phyloP scores from a whole-genome alignment of 2,888 invertebrate species.

The Metallyticus violacea region DNA sequence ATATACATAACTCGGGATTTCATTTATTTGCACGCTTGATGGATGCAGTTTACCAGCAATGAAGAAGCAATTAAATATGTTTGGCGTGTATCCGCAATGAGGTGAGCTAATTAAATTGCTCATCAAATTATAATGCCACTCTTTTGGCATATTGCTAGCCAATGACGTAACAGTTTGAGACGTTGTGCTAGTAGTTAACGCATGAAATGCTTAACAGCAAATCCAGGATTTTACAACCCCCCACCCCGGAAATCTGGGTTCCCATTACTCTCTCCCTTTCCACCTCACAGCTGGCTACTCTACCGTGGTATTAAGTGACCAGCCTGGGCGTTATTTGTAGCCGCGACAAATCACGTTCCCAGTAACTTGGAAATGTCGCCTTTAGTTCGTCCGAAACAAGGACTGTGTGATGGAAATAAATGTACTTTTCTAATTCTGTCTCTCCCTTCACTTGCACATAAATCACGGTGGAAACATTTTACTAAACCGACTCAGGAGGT shows the following conservation, averaged over 20 bases:
- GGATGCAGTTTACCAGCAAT: no score
- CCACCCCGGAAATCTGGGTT: neutral
- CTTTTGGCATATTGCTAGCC: no score
- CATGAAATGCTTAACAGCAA: neutral
- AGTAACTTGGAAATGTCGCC: no score
- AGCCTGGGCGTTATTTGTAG: neutral
- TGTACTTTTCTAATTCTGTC: neutral
- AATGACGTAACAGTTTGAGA: no score
- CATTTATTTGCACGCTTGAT: no score
- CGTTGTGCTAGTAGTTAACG: no score
- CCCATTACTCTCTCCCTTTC: neutral
- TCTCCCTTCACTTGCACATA: neutral
- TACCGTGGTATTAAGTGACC: neutral
- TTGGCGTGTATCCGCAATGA: no score
- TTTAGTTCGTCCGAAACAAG: neutral
- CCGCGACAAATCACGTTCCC: neutral
- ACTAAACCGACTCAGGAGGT: no score
- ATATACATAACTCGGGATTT: no score
- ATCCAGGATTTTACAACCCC: neutral
- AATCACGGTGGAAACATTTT: neutral
- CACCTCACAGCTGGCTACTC: neutral
- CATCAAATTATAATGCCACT: no score
- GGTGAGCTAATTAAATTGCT: no score
- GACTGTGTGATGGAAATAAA: neutral
- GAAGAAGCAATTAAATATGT: no score